Base-by-base conservation (phyloP, 2,113 vertebrate species). In the Stegostoma tigrinum region DNA sequence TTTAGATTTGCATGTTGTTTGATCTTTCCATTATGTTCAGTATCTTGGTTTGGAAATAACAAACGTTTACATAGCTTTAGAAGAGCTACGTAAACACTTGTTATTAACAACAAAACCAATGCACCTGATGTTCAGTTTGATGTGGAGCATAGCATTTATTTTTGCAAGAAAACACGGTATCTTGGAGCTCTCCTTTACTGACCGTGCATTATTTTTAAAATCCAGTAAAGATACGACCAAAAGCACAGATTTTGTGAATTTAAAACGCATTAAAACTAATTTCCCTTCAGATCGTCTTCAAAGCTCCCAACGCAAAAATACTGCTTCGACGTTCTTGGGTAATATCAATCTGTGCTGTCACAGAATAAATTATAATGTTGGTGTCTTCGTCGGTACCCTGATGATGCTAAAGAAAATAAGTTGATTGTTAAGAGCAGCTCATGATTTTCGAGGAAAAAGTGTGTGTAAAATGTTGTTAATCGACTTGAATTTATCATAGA, bases 341-440 rank as follows among this genome's bases (percentile, higher is more conserved):
- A 21, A 83, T 24, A 38, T 93, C 87, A 90, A 66, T 93, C 89
- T 93, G 34, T 93, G 64, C 61, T 93, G n/a, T n/a, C 34, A 67
- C 89, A 10, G 55, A n/a, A 93, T 83, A 19, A 8, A 93, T 93
- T 38, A 93, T 19, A 66, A 66, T 66, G 5, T 17, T 66, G 34
- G 89, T 61, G 17, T 93, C 42, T 93, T 38, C 38, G 89, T 19
- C 89, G 34, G 19, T 66, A 66, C 38, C 61, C 52, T 1, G 17
- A 91, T 34, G 55, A 38, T 66, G 38, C 34, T 30, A 38, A 64
- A 91, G 55, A 66, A 91, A 64, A n/a, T 91, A 91, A 91, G 89
- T 91, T 91, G 61, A 91, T 91, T 64, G n/a, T 93, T 93, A 66
- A 93, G 52, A 93, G n/a, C 23, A 64, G 61, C 64, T n/a, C 1